These are phyloP conservation scores for Urocynchramus pylzowi DNA, from an alignment of 2,113 vertebrate species.

Conservation along the genomic window DNA sequence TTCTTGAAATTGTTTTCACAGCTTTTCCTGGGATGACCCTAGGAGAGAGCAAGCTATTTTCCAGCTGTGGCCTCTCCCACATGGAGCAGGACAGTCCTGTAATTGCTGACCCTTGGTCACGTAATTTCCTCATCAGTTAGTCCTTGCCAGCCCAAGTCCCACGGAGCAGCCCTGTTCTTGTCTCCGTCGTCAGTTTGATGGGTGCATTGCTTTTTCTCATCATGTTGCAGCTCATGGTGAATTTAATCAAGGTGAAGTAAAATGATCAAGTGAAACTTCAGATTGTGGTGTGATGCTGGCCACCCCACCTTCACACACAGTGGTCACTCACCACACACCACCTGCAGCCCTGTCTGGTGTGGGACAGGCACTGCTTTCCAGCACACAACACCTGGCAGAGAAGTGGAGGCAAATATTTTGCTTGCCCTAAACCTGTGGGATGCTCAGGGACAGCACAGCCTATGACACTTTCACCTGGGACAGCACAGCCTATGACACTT, in stretches of 20 bases:
- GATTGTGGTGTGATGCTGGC: not conserved
- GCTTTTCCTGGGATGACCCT: not conserved
- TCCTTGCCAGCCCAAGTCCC: not conserved
- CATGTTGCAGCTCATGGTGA: not conserved
- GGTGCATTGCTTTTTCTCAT: not conserved
- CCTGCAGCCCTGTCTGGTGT: not conserved
- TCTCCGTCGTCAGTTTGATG: not conserved
- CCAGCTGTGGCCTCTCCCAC: not conserved
- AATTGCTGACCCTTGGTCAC: not conserved
- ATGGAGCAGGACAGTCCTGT: not conserved
- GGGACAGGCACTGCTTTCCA: not conserved
- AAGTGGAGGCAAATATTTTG: rapidly evolving
- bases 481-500: not conserved
- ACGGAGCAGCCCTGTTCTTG: not conserved
- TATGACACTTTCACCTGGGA: too few species aligned
- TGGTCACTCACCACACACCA: not conserved
- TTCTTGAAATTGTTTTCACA: not conserved
- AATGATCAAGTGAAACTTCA: not conserved
- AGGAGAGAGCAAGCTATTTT: not conserved
- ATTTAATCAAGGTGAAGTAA: not conserved
- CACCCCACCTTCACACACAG: not conserved
- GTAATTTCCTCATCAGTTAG: not conserved
- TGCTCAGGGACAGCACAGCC: not conserved
- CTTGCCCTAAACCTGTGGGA: not conserved
- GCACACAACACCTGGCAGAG: not conserved